phyloP scores from a whole-genome alignment of 2,888 invertebrate species.

The Petrolisthes cinctipes region DNA sequence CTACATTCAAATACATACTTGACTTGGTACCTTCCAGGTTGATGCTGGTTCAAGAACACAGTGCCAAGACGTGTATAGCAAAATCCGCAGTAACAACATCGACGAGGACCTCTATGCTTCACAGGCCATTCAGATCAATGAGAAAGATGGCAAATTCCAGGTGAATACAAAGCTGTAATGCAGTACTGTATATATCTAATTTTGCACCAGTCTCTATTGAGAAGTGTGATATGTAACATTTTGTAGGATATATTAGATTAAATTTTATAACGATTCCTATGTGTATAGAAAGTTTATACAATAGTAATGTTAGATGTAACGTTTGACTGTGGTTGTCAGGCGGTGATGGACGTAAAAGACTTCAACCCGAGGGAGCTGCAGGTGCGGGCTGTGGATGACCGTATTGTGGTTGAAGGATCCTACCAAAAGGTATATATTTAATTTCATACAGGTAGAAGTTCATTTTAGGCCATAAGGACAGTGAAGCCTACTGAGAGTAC shows the following conservation, averaged over 20 bases:
- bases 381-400: slow-evolving; percentile 63
- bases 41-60: slow-evolving; percentile 48
- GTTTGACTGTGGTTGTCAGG: slow-evolving; percentile 22
- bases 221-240: too few relatives aligned
- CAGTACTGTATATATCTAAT: too few relatives aligned
- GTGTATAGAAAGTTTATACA: not conserved
- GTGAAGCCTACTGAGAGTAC: too few relatives aligned
- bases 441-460: too few relatives aligned
- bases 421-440: slow-evolving; percentile 56
- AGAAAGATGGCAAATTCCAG: slow-evolving; percentile 64
- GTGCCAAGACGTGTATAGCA: slow-evolving; percentile 61
- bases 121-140: slow-evolving; percentile 62
- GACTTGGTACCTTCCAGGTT: slow-evolving; percentile 35
- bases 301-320: too few relatives aligned
- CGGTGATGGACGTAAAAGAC: slow-evolving; percentile 65
- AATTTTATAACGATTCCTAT: too few relatives aligned
- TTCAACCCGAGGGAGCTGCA: slow-evolving; percentile 64
- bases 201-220: too few relatives aligned
- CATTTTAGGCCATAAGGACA: too few relatives aligned
- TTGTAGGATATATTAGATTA: too few relatives aligned
- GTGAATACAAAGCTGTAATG: slow-evolving; percentile 14
- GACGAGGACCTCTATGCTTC: slow-evolving; percentile 62
- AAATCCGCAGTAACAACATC: slow-evolving; percentile 58
- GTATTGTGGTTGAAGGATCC: slow-evolving; percentile 62
- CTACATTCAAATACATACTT: too few relatives aligned